Base-by-base conservation (phyloP, 2,113 vertebrate species). In the Thymallus thymallus region DNA sequence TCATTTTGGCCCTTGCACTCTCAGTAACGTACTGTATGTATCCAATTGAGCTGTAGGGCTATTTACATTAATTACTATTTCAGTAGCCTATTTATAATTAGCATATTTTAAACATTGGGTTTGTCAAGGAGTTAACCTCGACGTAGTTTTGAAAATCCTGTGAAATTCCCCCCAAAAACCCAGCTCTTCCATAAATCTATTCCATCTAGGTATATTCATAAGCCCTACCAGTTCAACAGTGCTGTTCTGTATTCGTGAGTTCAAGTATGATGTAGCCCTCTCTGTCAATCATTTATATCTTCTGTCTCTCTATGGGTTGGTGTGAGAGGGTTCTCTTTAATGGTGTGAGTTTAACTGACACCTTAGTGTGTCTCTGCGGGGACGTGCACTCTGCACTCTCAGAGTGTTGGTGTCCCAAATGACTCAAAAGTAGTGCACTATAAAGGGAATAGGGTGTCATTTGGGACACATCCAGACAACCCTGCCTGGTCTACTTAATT, bases 301-400 rank as follows among this genome's bases (percentile, higher is more conserved):
- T n/a, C 6, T 23, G 56, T 3, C 41, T 75, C n/a, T 13, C 51
- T 3, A 35, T 22, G 6, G 65, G 72, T 61, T 30, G 20, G 46
- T 16, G 46, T 48, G 48, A 51, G 48, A 51, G 48, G 48, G 68
- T 22, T 66, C 61, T 51, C 71, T 67, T 74, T 63, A 78, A 74
- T 73, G 23, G 30, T 64, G 79, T 56, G 61, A 69, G 69, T 74
- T 80, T 90, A 86, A 90, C 75, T 88, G 89, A 83, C 88, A 88
- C 76, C 65, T 61, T 26, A 1, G 65, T 60, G 75, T 7, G 29
- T 82, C 83, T 81, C 85, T 77, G 67, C 20, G 63, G 85, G 77
- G 81, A 80, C 41, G 32, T 51, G 69, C 82, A 20, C 56, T 83
- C 75, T 75, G 79, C 60, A 75, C 64, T 56, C 61, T 81, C 12